Percentiles rank a stretch among this genome's conserved stretches.
These are phyloP conservation scores for Calcarius ornatus DNA, from an alignment of 2,113 vertebrate species.

Conservation along the genomic window DNA sequence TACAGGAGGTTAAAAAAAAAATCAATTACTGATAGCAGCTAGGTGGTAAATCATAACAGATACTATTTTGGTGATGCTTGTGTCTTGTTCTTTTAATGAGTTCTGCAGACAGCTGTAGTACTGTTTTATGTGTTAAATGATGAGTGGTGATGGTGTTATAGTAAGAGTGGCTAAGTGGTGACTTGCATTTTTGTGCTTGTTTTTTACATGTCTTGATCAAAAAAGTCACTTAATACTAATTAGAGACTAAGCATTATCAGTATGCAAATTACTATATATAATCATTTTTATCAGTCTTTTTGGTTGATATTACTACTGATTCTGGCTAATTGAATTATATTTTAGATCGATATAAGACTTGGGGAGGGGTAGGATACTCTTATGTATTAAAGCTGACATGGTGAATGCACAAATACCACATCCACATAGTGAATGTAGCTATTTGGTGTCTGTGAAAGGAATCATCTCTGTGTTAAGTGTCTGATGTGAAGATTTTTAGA, in stretches of 20 bases:
- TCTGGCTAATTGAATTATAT: neutral
- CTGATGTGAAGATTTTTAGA: neutral
- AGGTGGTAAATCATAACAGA: neutral
- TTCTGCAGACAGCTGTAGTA: neutral
- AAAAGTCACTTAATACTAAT: neutral
- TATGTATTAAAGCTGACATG: neutral
- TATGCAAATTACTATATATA: neutral
- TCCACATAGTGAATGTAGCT: neutral
- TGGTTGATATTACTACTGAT: neutral
- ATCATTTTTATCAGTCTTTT: neutral
- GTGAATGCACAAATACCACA: neutral
- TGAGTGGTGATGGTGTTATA: neutral
- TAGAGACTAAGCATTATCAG: neutral
- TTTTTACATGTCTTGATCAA: neutral
- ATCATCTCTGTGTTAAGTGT: neutral
- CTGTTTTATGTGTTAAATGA: neutral
- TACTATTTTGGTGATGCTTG: neutral
- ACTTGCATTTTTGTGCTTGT: neutral
- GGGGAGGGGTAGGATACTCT: neutral
- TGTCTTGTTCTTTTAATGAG: neutral
- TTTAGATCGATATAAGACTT: neutral
- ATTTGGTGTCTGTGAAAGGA: neutral
- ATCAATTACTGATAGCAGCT: neutral
- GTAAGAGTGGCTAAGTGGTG: neutral
- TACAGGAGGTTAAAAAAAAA: neutral